phyloP scores from a whole-genome alignment of 37 sponge, comb jelly and placozoan species.

The Halichondria panicea region DNA sequence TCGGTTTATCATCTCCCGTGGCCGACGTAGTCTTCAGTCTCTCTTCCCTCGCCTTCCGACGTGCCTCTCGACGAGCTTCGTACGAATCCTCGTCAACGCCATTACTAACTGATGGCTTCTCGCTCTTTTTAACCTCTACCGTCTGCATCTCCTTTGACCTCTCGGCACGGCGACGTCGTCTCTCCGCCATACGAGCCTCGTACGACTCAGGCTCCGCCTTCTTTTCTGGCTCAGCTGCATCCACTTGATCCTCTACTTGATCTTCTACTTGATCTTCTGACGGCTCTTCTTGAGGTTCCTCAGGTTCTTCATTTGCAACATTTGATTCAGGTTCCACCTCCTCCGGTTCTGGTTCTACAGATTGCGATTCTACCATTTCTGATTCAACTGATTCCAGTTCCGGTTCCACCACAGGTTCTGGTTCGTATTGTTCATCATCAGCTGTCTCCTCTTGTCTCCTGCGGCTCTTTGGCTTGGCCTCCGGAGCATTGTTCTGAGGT shows the following conservation, averaged over 20 bases:
- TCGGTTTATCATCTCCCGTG: slow-evolving; percentile 3
- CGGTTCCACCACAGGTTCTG: not conserved
- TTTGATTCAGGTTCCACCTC: not conserved
- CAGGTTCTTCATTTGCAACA: not conserved
- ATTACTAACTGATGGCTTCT: not conserved
- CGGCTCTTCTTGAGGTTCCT: not conserved
- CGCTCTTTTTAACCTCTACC: not conserved
- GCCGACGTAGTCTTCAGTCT: slow-evolving; percentile 59
- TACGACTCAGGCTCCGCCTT: slow-evolving; percentile 35
- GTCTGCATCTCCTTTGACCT: slow-evolving; percentile 30
- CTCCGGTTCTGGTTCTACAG: slow-evolving; percentile 5
- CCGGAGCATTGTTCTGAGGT: slow-evolving; percentile 3
- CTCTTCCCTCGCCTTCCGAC: slow-evolving; percentile 78
- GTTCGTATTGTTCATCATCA: not conserved
- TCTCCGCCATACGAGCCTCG: slow-evolving; percentile 56
- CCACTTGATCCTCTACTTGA: not conserved
- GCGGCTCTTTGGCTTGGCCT: not conserved
- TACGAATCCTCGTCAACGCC: slow-evolving; percentile 55
- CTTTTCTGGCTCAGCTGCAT: not conserved
- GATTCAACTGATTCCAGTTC: slow-evolving; percentile 4
- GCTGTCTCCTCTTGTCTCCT: not conserved
- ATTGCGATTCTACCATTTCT: not conserved
- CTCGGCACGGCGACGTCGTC: slow-evolving; percentile 40
- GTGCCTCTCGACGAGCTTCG: slow-evolving; percentile 63
- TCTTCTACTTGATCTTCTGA: not conserved